Conservation (phyloP, 2,888 invertebrate genomes). For the Listrodromus nycthemerus region DNA sequence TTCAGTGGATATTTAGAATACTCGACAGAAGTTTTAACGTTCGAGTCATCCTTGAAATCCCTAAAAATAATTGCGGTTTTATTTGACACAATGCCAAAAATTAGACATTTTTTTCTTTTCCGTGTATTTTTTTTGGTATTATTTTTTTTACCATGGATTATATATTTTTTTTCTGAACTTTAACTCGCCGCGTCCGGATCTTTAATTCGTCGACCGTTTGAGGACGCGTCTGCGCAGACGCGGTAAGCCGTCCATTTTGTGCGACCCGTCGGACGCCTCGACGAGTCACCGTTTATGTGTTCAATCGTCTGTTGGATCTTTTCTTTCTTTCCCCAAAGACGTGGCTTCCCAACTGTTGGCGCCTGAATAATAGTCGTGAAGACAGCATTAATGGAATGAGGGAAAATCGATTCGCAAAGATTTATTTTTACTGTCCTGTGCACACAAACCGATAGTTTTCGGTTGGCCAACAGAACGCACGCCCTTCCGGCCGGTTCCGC, state of each 20-base stretch:
- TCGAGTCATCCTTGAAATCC: too few species aligned
- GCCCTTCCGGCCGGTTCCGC: not conserved
- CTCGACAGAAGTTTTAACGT: too few species aligned
- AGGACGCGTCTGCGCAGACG: not conserved
- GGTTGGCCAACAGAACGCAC: not conserved
- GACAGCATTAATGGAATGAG: not conserved
- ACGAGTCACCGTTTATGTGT: not conserved
- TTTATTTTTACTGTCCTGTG: not conserved
- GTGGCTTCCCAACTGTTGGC: not conserved
- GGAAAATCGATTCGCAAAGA: not conserved
- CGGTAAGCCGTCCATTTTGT: too few species aligned
- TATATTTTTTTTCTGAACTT: not conserved
- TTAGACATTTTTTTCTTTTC: too few species aligned
- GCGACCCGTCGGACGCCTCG: not conserved
- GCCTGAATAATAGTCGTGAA: not conserved
- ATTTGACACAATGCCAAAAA: too few species aligned
- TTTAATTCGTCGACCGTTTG: not conserved
- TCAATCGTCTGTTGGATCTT: not conserved
- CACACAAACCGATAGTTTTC: conserved; percentile 6
- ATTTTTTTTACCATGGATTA: too few species aligned
- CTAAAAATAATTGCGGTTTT: too few species aligned
- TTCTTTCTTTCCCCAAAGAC: not conserved
- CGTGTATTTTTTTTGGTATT: too few species aligned
- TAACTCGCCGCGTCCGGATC: not conserved
- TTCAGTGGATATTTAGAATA: too few species aligned